phyloP scores from a whole-genome alignment of 2,797 vertebrate genomes.

The Phylloscopus collybita region DNA sequence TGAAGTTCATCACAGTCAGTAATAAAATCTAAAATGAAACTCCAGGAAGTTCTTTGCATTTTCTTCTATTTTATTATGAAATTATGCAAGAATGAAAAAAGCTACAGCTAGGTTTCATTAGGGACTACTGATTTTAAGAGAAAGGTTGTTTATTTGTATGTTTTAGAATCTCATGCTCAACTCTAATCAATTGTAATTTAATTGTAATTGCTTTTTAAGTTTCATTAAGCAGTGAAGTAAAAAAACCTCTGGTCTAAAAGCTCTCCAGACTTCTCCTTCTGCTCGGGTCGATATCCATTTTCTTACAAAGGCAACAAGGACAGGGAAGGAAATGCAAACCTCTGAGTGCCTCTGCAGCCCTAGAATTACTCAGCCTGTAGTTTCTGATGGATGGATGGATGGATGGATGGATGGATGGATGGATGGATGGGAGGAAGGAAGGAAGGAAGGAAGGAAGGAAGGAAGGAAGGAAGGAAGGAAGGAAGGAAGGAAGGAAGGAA shows the following conservation, averaged over 20 bases:
- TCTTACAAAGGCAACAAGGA: neutral
- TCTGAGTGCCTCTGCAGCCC: neutral
- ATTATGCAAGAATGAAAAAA: neutral
- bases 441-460: neutral
- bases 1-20: neutral
- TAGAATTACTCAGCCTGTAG: neutral
- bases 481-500: neutral
- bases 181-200: neutral
- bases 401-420: neutral
- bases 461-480: neutral
- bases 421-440: neutral
- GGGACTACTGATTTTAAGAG: neutral
- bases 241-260: neutral
- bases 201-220: constrained; percentile 4
- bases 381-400: neutral
- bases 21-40: neutral
- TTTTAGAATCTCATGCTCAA: neutral
- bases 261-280: neutral
- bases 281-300: neutral
- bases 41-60: neutral
- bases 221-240: constrained; percentile 4
- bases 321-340: neutral
- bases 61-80: neutral
- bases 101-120: neutral
- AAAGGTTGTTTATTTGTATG: neutral